Evolutionary conservation across 2,113 vertebrate species (phyloP), one percentile per base, ranked within the genome.

Genomic region (Tetraodon nigroviridis): DNA sequence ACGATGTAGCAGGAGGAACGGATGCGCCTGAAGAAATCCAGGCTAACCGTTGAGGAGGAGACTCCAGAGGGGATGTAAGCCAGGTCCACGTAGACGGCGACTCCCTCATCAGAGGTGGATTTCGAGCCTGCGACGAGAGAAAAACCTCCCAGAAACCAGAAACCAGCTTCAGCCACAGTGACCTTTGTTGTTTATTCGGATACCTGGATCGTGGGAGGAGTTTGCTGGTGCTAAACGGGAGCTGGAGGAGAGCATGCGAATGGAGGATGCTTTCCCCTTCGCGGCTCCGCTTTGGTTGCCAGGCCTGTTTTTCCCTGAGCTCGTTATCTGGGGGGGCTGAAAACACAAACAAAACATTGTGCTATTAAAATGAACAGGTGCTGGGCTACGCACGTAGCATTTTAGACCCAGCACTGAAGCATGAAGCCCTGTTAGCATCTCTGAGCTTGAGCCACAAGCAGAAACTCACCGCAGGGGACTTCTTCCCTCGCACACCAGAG

Each of bases 1-100:
- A 98, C 81, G 75, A 98, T 93, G 27, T 98, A 98, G 79, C 93
- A 95, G 27, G 94, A 93, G 0, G 95, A 91, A 0, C 94, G 93
- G 41, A 97, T 19, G 0, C 89, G 85, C 21, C 78, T 89, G 83
- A 98, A 98, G 61, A 98, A 97, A 44, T 96, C 94, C 44, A 92
- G 87, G 0, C 88, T 89, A 70, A 97, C 87, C 0, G 89, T 91
- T 2, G 87, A 65, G 1, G 92, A 89, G 1, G 92, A 93, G 55
- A 86, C 79, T 7, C 93, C 92, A 1, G 93, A 91, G 0, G 96
- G 96, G 55, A 97, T 74, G 45, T 97, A 98, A 0, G 95, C 94
- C 83, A 98, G 87, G 84, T 98, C 96, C 60, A 98, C 84, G 27
- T 95, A 98, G 3, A 94, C 17, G 0, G 91, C 79, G 52, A 79